Base-by-base conservation (phyloP, 2,797 vertebrate genomes). In the Sebastes cheni region DNA sequence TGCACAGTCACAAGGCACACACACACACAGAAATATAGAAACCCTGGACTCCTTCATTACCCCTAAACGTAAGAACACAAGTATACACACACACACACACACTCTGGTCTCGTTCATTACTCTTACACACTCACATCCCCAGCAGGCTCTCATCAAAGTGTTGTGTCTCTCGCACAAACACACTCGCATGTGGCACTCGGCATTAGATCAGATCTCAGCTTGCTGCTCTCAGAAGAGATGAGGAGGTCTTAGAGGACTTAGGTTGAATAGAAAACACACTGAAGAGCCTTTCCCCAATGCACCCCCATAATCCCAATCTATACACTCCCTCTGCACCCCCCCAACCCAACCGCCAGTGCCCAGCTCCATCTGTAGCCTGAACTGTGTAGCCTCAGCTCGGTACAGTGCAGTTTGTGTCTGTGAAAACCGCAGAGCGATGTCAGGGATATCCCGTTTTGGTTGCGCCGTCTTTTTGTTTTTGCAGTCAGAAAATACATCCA, bases 121-220 rank as follows among this genome's bases (percentile, higher is more conserved):
- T 73, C 77, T 81, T 64, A 82, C 84, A 84, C 86, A 82, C 82
- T 72, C 81, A 74, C 85, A 86, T 79, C 66, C 90, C 87, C 89
- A 91, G 88, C 83, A 92, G 87, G 81, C 88, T 84, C 84, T 90
- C 91, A 91, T 93, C 92, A 91, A 92, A 92, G 93, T 88, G 79
- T 81, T 78, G 86, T 78, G 79, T 88, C 75, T 86, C 79, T 79
- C 84, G 59, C 84, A 52, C 86, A 81, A 87, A 88, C 72, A 74
- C 86, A 84, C 88, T 88, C 84, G 78, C 89, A 91, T 92, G 92
- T 93, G 92, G 92, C 92, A 93, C 92, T 93, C 91, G 65, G 92
- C 88, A 94, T 94, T 93, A 94, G 94, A 94, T 95, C 93, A 92
- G 91, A 93, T 94, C 92, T 94, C 92, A 91, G 92, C 86, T 88